Percentiles rank a stretch among this genome's conserved stretches.
Conservation (phyloP, 2,113 vertebrate genomes). For the Spea multiplicata region DNA sequence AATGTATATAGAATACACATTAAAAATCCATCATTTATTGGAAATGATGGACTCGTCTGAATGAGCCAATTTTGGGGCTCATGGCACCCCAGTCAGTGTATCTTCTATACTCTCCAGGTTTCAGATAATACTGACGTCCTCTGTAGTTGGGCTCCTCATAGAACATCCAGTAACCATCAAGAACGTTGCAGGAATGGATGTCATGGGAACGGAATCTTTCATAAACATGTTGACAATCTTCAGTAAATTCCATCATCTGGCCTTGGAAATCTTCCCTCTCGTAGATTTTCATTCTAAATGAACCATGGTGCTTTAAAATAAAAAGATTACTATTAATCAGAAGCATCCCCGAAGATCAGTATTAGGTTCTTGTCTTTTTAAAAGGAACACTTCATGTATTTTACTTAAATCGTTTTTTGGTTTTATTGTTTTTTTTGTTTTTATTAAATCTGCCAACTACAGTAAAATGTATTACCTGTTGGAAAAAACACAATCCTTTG, state of each 20-base stretch:
- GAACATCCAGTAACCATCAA: constrained; percentile 74
- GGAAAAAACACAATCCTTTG: background rate
- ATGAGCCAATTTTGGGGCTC: constrained; percentile 62
- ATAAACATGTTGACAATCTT: constrained; percentile 84
- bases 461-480: background rate
- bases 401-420: background rate
- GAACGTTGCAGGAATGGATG: constrained; percentile 79
- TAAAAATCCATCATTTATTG: background rate
- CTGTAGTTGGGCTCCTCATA: constrained; percentile 74
- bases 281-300: constrained; percentile 64
- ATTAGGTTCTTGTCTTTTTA: background rate
- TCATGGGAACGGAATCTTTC: constrained; percentile 81
- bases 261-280: constrained; percentile 66
- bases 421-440: background rate
- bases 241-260: constrained; percentile 78
- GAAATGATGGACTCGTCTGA: constrained; percentile 48
- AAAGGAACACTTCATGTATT: background rate
- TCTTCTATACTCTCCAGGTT: constrained; percentile 68
- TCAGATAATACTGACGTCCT: constrained; percentile 71
- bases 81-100: constrained; percentile 71
- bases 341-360: background rate
- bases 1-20: no score
- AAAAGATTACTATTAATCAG: background rate
- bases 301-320: constrained; percentile 49
- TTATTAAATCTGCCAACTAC: background rate